Percentiles rank a stretch among this genome's conserved stretches.
Conservation (phyloP, 1,140 invertebrate genomes). For the Drosophila nannoptera region DNA sequence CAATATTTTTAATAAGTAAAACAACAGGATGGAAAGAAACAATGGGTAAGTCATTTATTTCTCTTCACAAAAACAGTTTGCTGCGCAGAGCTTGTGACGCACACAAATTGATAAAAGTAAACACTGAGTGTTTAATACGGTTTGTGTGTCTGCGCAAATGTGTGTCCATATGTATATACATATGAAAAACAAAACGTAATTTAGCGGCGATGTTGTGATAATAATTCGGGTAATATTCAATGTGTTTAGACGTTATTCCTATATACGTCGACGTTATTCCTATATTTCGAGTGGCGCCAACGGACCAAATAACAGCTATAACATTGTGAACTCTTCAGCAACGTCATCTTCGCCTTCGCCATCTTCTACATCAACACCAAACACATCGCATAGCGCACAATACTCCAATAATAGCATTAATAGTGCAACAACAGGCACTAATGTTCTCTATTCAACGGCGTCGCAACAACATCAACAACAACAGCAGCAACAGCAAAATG, state of each 20-base stretch:
- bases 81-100: slow-evolving; percentile 28
- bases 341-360: slow-evolving; percentile 49
- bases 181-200: slow-evolving; percentile 25
- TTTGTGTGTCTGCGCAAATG: neutral
- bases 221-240: slow-evolving; percentile 19
- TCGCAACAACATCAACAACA: slow-evolving; percentile 45
- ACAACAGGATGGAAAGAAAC: slow-evolving; percentile 66
- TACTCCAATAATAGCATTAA: slow-evolving; percentile 66
- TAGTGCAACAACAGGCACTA: slow-evolving; percentile 52
- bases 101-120: slow-evolving; percentile 47
- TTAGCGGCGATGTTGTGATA: slow-evolving; percentile 20
- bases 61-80: slow-evolving; percentile 1
- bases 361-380: slow-evolving; percentile 46
- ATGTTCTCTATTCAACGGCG: slow-evolving; percentile 35
- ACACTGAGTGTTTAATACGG: slow-evolving; percentile 14
- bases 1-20: slow-evolving; percentile 36
- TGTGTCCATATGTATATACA: slow-evolving; percentile 13
- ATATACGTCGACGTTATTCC: slow-evolving; percentile 72
- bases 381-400: slow-evolving; percentile 50
- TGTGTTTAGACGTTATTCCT: slow-evolving; percentile 64
- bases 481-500: slow-evolving; percentile 33
- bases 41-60: slow-evolving; percentile 58
- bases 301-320: slow-evolving; percentile 61
- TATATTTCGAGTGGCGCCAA: slow-evolving; percentile 53
- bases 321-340: slow-evolving; percentile 49